These are phyloP conservation scores for Lytechinus pictus DNA, from an alignment of 35 echinoderm and acorn worm genomes.

Conservation along the genomic window DNA sequence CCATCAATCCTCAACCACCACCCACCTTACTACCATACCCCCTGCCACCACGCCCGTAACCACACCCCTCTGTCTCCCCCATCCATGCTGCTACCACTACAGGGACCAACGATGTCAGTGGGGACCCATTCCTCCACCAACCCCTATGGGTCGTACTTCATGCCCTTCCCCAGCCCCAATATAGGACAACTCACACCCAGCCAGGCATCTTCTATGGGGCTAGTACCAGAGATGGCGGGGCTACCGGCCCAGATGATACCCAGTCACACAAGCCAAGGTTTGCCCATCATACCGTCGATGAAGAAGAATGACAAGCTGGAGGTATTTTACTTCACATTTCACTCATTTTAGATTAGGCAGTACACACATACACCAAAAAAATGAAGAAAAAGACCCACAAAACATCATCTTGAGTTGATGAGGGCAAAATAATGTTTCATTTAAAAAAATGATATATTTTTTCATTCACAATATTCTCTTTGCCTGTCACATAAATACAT, in stretches of 20 bases:
- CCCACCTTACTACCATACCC: neutral
- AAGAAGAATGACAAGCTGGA: constrained; percentile 65
- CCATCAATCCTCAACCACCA: no score
- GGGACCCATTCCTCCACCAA: neutral
- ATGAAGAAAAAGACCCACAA: neutral
- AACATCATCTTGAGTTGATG: neutral
- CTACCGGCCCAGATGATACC: constrained; percentile 37
- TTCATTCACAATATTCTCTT: neutral
- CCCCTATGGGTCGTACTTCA: constrained; percentile 11
- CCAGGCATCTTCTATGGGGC: neutral
- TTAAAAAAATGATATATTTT: neutral
- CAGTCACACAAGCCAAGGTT: neutral
- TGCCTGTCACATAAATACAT: neutral
- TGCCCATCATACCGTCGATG: constrained; percentile 42
- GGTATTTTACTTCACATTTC: constrained; percentile 45
- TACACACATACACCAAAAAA: neutral
- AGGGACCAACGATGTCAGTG: neutral
- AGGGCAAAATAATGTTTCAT: neutral
- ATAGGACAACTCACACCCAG: neutral
- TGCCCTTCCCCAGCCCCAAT: constrained; percentile 20
- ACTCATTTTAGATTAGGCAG: neutral
- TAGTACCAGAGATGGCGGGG: constrained; percentile 29
- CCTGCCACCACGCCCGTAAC: neutral
- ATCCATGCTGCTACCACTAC: neutral
- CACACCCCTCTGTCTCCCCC: neutral